phyloP scores from a whole-genome alignment of 1,140 invertebrate species.

The Drosophila auraria region DNA sequence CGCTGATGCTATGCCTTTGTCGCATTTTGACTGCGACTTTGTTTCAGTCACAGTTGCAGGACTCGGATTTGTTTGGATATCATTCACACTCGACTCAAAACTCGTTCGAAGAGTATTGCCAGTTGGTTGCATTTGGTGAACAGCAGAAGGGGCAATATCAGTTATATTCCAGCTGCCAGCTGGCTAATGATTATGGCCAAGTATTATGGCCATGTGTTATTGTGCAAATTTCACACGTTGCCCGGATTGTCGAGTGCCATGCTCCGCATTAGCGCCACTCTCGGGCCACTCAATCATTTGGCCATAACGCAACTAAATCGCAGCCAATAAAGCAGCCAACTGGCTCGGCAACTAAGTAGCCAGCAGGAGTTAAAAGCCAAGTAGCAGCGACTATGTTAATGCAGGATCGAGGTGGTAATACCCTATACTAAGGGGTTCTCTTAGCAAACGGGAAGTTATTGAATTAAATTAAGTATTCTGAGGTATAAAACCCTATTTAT shows the following conservation, averaged over 20 bases:
- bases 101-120: conserved; percentile 6
- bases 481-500: too few relatives aligned
- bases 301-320: conserved; percentile 57
- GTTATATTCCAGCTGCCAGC: neutral
- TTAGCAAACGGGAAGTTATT: neutral
- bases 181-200: conserved; percentile 38
- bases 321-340: conserved; percentile 42
- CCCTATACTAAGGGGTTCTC: neutral
- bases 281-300: conserved; percentile 54
- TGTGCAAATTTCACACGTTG: conserved; percentile 29
- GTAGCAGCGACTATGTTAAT: neutral
- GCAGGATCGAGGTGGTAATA: neutral
- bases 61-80: conserved; percentile 64
- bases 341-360: conserved; percentile 32
- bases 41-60: conserved; percentile 47
- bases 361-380: conserved; percentile 16
- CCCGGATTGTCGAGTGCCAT: conserved; percentile 35
- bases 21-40: conserved; percentile 50
- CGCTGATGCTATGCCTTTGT: conserved; percentile 32
- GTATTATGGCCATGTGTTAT: conserved; percentile 1
- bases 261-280: conserved; percentile 40
- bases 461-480: neutral
- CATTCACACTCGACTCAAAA: conserved; percentile 36
- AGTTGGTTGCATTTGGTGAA: neutral
- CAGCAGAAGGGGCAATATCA: too few relatives aligned